These are phyloP conservation scores for Lonchura striata DNA, from an alignment of 2,113 vertebrate species.

Conservation along the genomic window DNA sequence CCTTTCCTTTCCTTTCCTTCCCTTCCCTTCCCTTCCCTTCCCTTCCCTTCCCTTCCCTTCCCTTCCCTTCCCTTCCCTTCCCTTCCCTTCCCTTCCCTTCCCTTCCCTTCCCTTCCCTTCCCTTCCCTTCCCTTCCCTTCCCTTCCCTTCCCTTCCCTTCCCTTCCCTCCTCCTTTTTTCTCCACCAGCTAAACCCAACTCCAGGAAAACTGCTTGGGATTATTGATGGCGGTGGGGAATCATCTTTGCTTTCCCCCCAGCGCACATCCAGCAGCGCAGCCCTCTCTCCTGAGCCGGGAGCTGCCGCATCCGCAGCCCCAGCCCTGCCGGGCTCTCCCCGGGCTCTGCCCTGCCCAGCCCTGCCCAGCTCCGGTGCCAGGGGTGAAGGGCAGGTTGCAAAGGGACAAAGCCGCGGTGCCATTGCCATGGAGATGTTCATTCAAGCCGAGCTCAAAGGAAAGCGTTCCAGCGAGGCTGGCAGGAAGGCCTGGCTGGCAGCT, in stretches of 20 bases:
- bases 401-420: conserved; percentile 66
- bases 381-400: conserved; percentile 70
- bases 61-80: too few relatives aligned
- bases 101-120: too few relatives aligned
- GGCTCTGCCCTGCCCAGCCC: background rate
- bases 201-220: background rate
- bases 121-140: too few relatives aligned
- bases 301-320: too few relatives aligned
- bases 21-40: too few relatives aligned
- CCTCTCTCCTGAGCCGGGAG: too few relatives aligned
- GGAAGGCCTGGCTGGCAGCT: conserved; percentile 57
- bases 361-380: background rate
- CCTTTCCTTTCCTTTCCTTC: too few relatives aligned
- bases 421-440: conserved; percentile 79
- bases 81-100: too few relatives aligned
- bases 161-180: too few relatives aligned
- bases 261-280: too few relatives aligned
- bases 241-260: background rate
- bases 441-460: conserved; percentile 79
- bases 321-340: background rate
- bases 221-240: background rate
- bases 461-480: conserved; percentile 63
- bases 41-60: too few relatives aligned
- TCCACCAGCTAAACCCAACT: background rate
- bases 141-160: too few relatives aligned